Evolutionary conservation across 1,140 invertebrate genomes (phyloP).

Genomic region (honey bee (Apis mellifera)): DNA sequence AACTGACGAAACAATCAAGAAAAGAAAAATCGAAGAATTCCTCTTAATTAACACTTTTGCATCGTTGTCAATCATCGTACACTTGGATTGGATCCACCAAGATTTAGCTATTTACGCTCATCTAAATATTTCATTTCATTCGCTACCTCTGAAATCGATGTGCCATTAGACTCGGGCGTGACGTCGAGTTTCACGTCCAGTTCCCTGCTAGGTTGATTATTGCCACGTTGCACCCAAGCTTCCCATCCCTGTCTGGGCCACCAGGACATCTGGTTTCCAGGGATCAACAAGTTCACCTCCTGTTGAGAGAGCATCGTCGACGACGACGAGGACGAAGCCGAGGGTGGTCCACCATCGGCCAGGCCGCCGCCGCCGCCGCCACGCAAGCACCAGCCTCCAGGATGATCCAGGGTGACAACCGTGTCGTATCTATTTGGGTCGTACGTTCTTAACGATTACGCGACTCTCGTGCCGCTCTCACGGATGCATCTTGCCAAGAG

Average conservation of each 20-base stretch:
- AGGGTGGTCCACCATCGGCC: constrained; percentile 21
- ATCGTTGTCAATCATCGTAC: background rate
- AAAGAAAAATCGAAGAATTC: no score
- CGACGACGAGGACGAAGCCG: constrained; percentile 49
- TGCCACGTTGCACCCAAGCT: constrained; percentile 64
- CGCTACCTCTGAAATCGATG: constrained; percentile 72
- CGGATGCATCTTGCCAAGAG: constrained; percentile 60
- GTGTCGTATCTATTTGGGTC: background rate
- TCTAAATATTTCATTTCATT: constrained; percentile 33
- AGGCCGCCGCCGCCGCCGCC: constrained; percentile 28
- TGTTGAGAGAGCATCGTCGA: constrained; percentile 40
- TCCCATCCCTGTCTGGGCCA: constrained; percentile 68
- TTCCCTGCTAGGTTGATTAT: constrained; percentile 43
- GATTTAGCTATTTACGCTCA: background rate
- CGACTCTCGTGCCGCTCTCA: constrained; percentile 17
- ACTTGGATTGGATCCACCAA: background rate
- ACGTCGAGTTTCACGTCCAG: constrained; percentile 69
- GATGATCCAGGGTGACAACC: constrained; percentile 52
- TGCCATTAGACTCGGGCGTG: constrained; percentile 72
- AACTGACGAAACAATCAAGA: no score
- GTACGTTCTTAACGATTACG: background rate
- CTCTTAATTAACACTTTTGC: background rate
- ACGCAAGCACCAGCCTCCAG: constrained; percentile 41
- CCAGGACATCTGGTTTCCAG: constrained; percentile 47
- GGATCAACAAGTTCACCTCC: constrained; percentile 51